Conservation (phyloP, 1,140 invertebrate species). For the Ladona fulva region DNA sequence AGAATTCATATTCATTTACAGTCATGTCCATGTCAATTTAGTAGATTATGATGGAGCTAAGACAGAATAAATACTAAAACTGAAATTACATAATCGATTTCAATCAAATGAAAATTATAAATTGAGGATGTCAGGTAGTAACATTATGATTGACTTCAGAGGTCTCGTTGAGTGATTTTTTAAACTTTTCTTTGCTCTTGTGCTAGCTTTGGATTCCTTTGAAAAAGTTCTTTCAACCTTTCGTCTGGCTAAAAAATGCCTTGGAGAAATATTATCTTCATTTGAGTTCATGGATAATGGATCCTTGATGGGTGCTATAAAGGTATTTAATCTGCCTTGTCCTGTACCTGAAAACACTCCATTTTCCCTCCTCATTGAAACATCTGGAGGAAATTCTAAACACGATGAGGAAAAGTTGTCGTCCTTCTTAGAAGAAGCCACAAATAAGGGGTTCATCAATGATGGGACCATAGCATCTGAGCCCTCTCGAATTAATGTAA, state of each 20-base stretch:
- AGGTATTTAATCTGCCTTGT: conserved; percentile 46
- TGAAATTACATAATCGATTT: too few relatives aligned
- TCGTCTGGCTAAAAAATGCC: conserved; percentile 55
- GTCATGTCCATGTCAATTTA: too few relatives aligned
- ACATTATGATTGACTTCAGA: too few relatives aligned
- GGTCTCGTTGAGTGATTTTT: too few relatives aligned
- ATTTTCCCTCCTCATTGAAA: conserved; percentile 89
- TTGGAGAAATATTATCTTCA: conserved; percentile 86
- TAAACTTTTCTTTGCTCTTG: background rate
- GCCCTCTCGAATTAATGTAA: conserved; percentile 62
- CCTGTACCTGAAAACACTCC: conserved; percentile 46
- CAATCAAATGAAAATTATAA: too few relatives aligned
- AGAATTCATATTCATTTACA: too few relatives aligned
- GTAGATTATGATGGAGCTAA: too few relatives aligned
- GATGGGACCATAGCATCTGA: conserved; percentile 82
- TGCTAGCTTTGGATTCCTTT: conserved; percentile 60
- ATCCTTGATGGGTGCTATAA: conserved; percentile 45
- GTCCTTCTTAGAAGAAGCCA: conserved; percentile 62
- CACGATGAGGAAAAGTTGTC: conserved; percentile 86
- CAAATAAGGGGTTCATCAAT: conserved; percentile 57
- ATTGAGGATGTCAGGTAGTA: too few relatives aligned
- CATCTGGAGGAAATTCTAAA: conserved; percentile 66
- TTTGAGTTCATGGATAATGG: conserved; percentile 82
- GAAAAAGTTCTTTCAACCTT: conserved; percentile 67
- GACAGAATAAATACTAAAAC: too few relatives aligned